phyloP scores from a whole-genome alignment of 2,113 vertebrate genomes.

The Sinocyclocheilus grahami region DNA sequence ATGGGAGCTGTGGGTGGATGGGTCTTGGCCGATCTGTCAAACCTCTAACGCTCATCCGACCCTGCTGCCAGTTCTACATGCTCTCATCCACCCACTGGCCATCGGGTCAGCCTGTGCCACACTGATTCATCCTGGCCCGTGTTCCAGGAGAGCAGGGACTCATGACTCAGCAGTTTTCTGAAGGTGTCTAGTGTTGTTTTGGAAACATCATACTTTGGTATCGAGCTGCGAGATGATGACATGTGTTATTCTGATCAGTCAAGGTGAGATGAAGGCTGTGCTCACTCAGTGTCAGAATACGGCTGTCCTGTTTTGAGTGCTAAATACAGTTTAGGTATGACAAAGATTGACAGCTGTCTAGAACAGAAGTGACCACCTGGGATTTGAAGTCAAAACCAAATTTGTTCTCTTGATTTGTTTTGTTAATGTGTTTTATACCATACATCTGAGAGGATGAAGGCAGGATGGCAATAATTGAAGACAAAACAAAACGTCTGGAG shows the following conservation, averaged over 20 bases:
- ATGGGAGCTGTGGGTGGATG: slow-evolving; percentile 23
- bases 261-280: slow-evolving; percentile 11
- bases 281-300: not conserved
- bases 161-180: slow-evolving; percentile 22
- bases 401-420: not conserved
- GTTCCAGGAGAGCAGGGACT: slow-evolving; percentile 10
- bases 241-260: not conserved
- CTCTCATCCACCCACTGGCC: slow-evolving; percentile 33
- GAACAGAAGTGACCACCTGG: not conserved
- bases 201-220: slow-evolving; percentile 38
- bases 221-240: slow-evolving; percentile 15
- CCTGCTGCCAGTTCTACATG: slow-evolving; percentile 17
- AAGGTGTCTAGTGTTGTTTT: slow-evolving; percentile 27
- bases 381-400: not conserved
- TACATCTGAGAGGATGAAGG: not conserved
- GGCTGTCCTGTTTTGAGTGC: not conserved
- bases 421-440: not conserved
- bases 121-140: not conserved
- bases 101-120: slow-evolving; percentile 26
- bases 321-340: not conserved
- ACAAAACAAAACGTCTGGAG: not conserved
- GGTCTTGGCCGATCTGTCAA: slow-evolving; percentile 30
- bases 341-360: not conserved
- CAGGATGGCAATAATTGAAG: not conserved
- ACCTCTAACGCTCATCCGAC: slow-evolving; percentile 3